Conservation (phyloP, 2,888 invertebrate genomes). For the Drosophila birchii region DNA sequence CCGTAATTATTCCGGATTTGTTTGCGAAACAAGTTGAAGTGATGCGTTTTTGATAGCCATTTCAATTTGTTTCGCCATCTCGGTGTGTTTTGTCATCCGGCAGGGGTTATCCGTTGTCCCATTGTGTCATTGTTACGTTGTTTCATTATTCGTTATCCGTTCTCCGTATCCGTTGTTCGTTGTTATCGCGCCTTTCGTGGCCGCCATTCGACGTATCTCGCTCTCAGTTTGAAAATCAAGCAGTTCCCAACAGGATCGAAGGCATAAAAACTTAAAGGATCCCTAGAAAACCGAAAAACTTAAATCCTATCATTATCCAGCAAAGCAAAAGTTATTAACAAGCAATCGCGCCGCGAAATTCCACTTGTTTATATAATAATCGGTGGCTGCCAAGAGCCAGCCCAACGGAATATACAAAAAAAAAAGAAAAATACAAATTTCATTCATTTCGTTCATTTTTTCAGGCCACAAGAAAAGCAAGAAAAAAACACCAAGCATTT, state of each 20-base stretch:
- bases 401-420: conserved; percentile 53
- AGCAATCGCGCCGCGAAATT: conserved; percentile 46
- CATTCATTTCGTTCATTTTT: conserved; percentile 66
- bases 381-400: conserved; percentile 48
- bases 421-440: conserved; percentile 53
- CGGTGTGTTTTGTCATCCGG: conserved; percentile 36
- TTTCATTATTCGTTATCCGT: conserved; percentile 35
- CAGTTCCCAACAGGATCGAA: conserved; percentile 48
- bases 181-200: conserved; percentile 71
- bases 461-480: conserved; percentile 62
- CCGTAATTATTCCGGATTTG: conserved; percentile 39
- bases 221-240: conserved; percentile 66
- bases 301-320: conserved; percentile 5
- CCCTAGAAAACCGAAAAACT: conserved; percentile 7
- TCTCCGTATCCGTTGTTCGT: conserved; percentile 34
- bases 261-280: conserved; percentile 15
- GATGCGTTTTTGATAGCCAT: conserved; percentile 64
- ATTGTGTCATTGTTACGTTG: conserved; percentile 44
- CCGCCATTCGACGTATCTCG: conserved; percentile 54
- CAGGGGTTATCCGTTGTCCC: conserved; percentile 33
- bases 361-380: conserved; percentile 72
- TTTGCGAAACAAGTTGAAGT: conserved; percentile 68
- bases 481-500: conserved; percentile 35
- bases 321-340: conserved; percentile 21
- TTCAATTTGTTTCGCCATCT: conserved; percentile 70